Evolutionary conservation across 1,140 invertebrate genomes (phyloP).

Genomic region (Rhagoletis pomonella): DNA sequence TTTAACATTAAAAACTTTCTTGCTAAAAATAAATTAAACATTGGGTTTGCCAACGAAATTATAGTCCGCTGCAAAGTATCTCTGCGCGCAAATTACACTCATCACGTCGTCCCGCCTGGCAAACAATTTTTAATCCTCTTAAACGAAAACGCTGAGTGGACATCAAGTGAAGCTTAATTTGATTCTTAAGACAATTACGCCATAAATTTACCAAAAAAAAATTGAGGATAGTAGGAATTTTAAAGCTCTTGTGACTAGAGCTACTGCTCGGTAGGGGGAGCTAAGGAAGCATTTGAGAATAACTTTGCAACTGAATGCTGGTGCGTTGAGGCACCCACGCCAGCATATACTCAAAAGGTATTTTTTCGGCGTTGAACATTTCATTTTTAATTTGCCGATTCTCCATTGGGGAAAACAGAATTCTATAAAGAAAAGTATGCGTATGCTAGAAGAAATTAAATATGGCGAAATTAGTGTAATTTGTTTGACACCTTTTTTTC

Average conservation of each 20-base stretch:
- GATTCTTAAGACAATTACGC: slow-evolving; percentile 42
- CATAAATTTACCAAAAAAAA: slow-evolving; percentile 17
- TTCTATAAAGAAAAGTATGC: background rate
- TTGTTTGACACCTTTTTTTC: too few relatives aligned
- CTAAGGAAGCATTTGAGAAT: background rate
- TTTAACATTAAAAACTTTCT: slow-evolving; percentile 1
- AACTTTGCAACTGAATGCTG: background rate
- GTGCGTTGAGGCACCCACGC: background rate
- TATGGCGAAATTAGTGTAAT: too few relatives aligned
- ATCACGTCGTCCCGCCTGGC: background rate
- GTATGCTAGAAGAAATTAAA: background rate
- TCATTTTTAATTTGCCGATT: too few relatives aligned
- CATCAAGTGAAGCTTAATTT: slow-evolving; percentile 34
- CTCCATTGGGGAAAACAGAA: background rate
- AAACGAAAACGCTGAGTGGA: slow-evolving; percentile 36
- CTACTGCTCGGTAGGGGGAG: too few relatives aligned
- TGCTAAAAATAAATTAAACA: background rate
- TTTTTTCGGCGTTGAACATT: background rate
- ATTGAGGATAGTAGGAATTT: too few relatives aligned
- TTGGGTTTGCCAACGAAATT: background rate
- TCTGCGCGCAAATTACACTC: background rate
- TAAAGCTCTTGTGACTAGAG: too few relatives aligned
- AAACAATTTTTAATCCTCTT: slow-evolving; percentile 36
- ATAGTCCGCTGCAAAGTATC: background rate
- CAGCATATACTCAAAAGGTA: background rate